A percentile compares a stretch with the other conserved stretches of the same genome.
Evolutionary conservation across 1,140 invertebrate species (phyloP).

Genomic region (Drosophila arawakana): DNA sequence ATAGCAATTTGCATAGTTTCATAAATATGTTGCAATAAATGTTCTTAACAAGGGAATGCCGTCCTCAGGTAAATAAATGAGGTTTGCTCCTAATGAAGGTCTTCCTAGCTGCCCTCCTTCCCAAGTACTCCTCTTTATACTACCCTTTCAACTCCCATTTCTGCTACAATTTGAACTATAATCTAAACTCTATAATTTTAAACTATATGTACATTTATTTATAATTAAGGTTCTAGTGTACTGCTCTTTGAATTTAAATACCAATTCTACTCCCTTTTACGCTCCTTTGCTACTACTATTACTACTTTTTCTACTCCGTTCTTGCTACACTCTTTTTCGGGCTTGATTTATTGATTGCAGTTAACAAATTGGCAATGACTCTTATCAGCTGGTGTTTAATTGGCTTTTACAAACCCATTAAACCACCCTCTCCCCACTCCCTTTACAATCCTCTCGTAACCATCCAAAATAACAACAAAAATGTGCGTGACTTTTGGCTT

Average conservation of each 20-base stretch:
- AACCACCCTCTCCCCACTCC: constrained; percentile 20
- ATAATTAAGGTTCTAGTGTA: no score
- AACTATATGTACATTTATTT: no score
- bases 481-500: constrained; percentile 59
- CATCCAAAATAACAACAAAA: neutral
- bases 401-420: constrained; percentile 57
- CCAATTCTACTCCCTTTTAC: neutral
- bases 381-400: constrained; percentile 61
- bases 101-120: neutral
- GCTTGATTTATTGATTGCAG: constrained; percentile 58
- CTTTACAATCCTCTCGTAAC: neutral
- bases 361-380: constrained; percentile 3
- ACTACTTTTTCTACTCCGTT: neutral
- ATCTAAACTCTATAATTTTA: no score
- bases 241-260: no score
- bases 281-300: neutral
- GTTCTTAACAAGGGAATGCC: constrained; percentile 57
- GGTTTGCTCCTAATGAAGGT: constrained; percentile 35
- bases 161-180: no score
- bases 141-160: neutral
- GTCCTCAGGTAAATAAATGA: constrained; percentile 21
- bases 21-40: constrained; percentile 77
- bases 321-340: neutral
- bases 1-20: constrained; percentile 79
- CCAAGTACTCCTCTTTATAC: neutral